phyloP scores from a whole-genome alignment of 2,888 invertebrate genomes.

The Acanthosepion lycidas region DNA sequence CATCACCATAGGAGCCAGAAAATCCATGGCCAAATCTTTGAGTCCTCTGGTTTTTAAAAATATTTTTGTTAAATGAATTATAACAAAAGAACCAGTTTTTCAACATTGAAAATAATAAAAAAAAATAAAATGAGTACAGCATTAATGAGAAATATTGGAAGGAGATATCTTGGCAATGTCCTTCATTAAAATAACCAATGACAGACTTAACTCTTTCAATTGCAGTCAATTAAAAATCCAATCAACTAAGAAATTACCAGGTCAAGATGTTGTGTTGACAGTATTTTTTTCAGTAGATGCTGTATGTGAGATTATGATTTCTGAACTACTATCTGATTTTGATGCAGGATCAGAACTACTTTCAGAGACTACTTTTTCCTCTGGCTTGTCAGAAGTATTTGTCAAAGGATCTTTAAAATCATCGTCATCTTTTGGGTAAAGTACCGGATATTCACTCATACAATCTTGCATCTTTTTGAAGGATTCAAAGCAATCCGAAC shows the following conservation, averaged over 20 bases:
- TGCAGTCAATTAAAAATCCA: neutral
- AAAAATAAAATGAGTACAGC: slow-evolving; percentile 4
- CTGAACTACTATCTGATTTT: neutral
- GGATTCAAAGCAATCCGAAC: slow-evolving; percentile 91
- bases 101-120: neutral
- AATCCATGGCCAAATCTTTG: neutral
- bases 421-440: slow-evolving; percentile 79
- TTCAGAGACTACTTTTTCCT: neutral
- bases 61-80: neutral
- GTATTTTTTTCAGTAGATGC: neutral
- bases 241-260: neutral
- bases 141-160: neutral
- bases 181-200: neutral
- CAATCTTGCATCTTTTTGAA: slow-evolving; percentile 93
- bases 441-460: slow-evolving; percentile 88
- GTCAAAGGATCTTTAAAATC: slow-evolving; percentile 78
- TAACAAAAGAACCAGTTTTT: neutral
- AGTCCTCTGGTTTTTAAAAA: neutral
- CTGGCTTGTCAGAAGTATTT: neutral
- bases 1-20: neutral
- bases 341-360: neutral
- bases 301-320: neutral
- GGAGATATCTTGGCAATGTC: too few species aligned
- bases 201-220: neutral
- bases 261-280: neutral